Percentiles rank a stretch among this genome's conserved stretches.
Conservation (phyloP, 37 sponge, comb jelly and placozoan genomes). For the Mnemiopsis leidyi region DNA sequence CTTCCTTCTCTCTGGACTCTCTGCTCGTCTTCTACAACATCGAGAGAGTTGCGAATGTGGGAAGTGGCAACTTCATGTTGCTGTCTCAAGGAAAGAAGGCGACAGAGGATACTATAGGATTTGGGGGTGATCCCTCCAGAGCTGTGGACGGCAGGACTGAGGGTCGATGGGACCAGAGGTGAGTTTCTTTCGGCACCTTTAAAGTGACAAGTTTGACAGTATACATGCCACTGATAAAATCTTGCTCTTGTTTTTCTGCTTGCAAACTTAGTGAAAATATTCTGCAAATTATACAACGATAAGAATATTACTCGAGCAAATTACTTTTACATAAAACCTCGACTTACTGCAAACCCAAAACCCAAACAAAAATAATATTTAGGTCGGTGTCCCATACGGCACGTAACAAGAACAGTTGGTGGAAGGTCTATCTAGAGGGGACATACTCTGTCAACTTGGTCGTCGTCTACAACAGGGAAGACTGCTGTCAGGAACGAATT, state of each 20-base stretch:
- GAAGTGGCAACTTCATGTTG: not conserved
- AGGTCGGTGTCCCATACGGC: not conserved
- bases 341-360: no score
- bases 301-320: no score
- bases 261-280: not conserved
- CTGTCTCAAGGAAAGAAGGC: constrained; percentile 10
- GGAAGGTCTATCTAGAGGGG: not conserved
- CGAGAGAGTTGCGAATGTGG: not conserved
- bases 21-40: not conserved
- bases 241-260: no score
- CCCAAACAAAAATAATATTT: no score
- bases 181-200: no score
- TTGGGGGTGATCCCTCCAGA: not conserved
- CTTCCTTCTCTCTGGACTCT: not conserved
- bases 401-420: not conserved
- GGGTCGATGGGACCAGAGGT: not conserved
- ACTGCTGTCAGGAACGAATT: not conserved
- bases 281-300: not conserved
- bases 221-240: no score
- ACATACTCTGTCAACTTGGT: not conserved
- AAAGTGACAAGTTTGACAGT: no score
- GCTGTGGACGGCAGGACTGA: constrained; percentile 29
- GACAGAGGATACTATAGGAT: not conserved
- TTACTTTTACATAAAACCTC: no score
- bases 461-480: not conserved